Percentiles rank a stretch among this genome's conserved stretches.
Evolutionary conservation across 1,140 invertebrate genomes (phyloP).

Genomic region (Trachymyrmex cornetzi): DNA sequence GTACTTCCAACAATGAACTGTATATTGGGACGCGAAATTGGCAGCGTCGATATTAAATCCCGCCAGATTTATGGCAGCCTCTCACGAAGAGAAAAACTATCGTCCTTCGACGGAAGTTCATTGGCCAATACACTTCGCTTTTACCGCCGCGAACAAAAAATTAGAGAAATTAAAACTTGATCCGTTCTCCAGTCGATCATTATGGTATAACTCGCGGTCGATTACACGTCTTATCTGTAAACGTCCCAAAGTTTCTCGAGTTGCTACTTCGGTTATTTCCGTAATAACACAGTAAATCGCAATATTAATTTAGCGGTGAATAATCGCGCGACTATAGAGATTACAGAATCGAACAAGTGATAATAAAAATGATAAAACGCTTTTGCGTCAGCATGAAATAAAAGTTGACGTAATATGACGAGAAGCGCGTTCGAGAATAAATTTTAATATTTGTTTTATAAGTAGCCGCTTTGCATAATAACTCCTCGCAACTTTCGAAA

Average conservation of each 20-base stretch:
- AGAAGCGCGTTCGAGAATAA: conserved; percentile 38
- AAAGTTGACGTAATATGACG: not conserved
- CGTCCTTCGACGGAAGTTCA: conserved; percentile 8
- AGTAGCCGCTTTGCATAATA: conserved; percentile 44
- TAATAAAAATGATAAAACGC: conserved; percentile 45
- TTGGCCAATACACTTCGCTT: not conserved
- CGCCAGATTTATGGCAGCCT: conserved; percentile 51
- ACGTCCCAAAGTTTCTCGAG: not conserved
- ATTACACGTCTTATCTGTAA: not conserved
- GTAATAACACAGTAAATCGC: conserved; percentile 3
- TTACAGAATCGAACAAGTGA: not conserved
- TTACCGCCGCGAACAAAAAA: not conserved
- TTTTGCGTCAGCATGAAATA: conserved; percentile 29
- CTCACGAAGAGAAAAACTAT: conserved; percentile 24
- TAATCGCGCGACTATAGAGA: not conserved
- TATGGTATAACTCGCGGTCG: not conserved
- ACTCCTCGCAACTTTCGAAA: conserved; percentile 38
- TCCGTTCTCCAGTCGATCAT: not conserved
- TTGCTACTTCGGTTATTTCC: not conserved
- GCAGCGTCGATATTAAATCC: conserved; percentile 57
- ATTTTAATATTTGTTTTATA: conserved; percentile 55
- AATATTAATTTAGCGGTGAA: not conserved
- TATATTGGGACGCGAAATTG: conserved; percentile 32
- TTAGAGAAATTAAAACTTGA: conserved; percentile 4
- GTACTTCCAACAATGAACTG: conserved; percentile 5